A percentile compares a stretch with the other conserved stretches of the same genome.
phyloP scores from a whole-genome alignment of 2,888 invertebrate species.

The Belgica antarctica region DNA sequence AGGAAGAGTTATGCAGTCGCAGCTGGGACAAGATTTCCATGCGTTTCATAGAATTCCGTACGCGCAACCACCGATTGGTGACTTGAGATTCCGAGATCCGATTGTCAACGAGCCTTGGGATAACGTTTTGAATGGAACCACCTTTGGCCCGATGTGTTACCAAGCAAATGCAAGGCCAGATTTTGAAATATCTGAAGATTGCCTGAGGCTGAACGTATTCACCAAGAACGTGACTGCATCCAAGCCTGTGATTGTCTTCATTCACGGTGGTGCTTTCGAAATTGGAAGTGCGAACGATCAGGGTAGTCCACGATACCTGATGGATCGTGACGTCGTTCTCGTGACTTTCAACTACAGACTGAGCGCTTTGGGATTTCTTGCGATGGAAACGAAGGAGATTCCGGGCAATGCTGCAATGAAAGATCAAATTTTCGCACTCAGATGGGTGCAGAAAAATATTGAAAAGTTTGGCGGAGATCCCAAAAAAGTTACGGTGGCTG shows the following conservation, averaged over 20 bases:
- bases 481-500: conserved; percentile 61
- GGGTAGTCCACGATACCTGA: conserved; percentile 49
- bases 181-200: conserved; percentile 57
- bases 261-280: conserved; percentile 63
- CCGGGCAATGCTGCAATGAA: conserved; percentile 67
- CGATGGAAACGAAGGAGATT: conserved; percentile 61
- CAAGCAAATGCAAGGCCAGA: conserved; percentile 46
- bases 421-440: conserved; percentile 65
- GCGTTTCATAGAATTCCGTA: conserved; percentile 54
- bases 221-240: conserved; percentile 45
- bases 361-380: conserved; percentile 57
- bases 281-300: conserved; percentile 49
- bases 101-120: conserved; percentile 57
- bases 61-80: conserved; percentile 52
- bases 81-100: conserved; percentile 53
- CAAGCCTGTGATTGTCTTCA: conserved; percentile 64
- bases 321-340: conserved; percentile 50
- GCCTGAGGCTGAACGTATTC: conserved; percentile 60
- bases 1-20: conserved; percentile 52
- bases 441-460: conserved; percentile 66
- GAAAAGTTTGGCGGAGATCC: conserved; percentile 65
- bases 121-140: conserved; percentile 58
- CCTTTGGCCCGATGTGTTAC: conserved; percentile 61
- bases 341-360: conserved; percentile 52
- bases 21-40: conserved; percentile 52